phyloP scores from a whole-genome alignment of 2,113 vertebrate species.

The Platysteira castanea region DNA sequence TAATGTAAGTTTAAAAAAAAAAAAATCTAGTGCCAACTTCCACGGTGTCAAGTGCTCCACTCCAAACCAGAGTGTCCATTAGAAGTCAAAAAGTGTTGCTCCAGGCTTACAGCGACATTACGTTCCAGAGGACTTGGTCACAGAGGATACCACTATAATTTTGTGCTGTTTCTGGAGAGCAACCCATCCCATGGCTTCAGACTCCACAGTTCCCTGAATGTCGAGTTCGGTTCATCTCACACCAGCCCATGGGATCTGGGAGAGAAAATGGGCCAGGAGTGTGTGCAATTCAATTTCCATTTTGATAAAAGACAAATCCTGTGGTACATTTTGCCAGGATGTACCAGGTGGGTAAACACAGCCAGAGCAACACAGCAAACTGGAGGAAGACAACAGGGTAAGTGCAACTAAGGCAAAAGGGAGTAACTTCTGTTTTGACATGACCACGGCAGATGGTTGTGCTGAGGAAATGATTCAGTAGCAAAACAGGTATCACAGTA shows the following conservation, averaged over 20 bases:
- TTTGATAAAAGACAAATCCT: not conserved
- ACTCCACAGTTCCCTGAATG: not conserved
- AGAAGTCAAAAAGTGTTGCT: not conserved
- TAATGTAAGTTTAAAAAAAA: not conserved
- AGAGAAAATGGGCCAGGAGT: not conserved
- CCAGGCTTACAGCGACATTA: not conserved
- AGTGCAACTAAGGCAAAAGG: not conserved
- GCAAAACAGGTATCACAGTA: not conserved
- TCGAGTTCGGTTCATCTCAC: fast-evolving
- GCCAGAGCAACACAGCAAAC: not conserved
- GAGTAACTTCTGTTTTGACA: not conserved
- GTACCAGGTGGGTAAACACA: not conserved
- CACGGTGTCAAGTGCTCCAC: not conserved
- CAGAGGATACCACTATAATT: not conserved
- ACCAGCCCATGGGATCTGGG: not conserved
- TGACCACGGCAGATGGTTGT: not conserved
- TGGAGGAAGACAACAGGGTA: not conserved
- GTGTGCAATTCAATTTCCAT: not conserved
- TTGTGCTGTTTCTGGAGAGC: not conserved
- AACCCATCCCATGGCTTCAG: not conserved
- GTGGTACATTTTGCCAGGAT: not conserved
- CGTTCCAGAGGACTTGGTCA: not conserved
- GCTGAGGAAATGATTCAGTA: not conserved
- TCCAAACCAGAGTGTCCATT: not conserved
- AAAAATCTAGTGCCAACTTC: not conserved